These are phyloP conservation scores for Boloria euphrosyne DNA, from an alignment of 2,888 invertebrate species.

Conservation along the genomic window DNA sequence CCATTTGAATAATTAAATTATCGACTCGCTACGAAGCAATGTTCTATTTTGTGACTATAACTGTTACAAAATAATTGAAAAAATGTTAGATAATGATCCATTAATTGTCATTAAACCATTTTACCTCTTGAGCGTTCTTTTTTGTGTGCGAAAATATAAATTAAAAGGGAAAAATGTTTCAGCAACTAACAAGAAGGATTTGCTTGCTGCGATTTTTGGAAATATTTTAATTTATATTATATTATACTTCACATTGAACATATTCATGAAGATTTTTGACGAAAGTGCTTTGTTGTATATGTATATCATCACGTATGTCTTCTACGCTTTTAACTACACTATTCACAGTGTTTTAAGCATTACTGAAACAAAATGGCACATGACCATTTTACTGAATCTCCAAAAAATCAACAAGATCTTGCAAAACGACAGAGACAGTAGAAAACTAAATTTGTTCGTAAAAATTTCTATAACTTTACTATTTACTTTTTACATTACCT, in stretches of 20 bases:
- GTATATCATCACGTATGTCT: slow-evolving; percentile 28
- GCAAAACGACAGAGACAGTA: slow-evolving; percentile 17
- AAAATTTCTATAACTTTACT: slow-evolving; percentile 7
- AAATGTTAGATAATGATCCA: slow-evolving; percentile 14
- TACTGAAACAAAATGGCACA: slow-evolving; percentile 25
- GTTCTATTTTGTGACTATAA: neutral
- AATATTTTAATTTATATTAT: slow-evolving; percentile 30
- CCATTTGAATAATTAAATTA: too few relatives aligned
- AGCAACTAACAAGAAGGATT: slow-evolving; percentile 19
- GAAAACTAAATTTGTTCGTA: slow-evolving; percentile 18
- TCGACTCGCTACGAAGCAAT: neutral
- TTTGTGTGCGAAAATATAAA: slow-evolving; percentile 38
- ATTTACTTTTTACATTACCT: slow-evolving; percentile 20
- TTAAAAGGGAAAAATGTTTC: slow-evolving; percentile 27
- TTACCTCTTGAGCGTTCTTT: slow-evolving; percentile 31
- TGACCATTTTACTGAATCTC: slow-evolving; percentile 31
- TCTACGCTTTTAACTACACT: slow-evolving; percentile 34
- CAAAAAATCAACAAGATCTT: slow-evolving; percentile 28
- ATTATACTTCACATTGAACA: slow-evolving; percentile 25
- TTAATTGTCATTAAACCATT: slow-evolving; percentile 31
- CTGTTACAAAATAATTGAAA: neutral
- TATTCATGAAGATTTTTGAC: slow-evolving; percentile 28
- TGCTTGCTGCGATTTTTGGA: slow-evolving; percentile 14
- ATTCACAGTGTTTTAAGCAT: slow-evolving; percentile 29
- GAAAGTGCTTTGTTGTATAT: slow-evolving; percentile 12